Evolutionary conservation across 2,113 vertebrate genomes (phyloP), one percentile per base, ranked within the genome.

Genomic region (rat (Rattus norvegicus)): DNA sequence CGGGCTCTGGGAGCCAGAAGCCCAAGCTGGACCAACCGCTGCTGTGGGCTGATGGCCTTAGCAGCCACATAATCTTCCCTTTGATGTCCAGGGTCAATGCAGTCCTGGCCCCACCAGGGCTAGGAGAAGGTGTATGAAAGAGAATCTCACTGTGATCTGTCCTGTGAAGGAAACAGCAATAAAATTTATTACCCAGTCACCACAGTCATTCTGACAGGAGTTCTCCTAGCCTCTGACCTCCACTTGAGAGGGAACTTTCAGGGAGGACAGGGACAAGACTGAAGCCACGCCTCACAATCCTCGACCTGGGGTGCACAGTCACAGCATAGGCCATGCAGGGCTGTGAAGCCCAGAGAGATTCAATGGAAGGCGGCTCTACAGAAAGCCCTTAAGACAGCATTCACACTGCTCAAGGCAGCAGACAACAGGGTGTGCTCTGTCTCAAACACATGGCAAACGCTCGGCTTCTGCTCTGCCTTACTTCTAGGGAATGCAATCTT

Each of bases 141-240:
- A 98, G 91, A 97, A 70, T 93, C 98, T 98, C 90, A 88, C 97
- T 98, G 98, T 98, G 97, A 97, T 98, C 98, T 98, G 97, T 96
- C 98, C 98, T 99, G 98, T 96, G 98, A 98, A 0, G 91, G 97
- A 98, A 99, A 98, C 89, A 98, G 97, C 96, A 96, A 89, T 97
- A 97, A 54, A 98, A 97, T 94, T 98, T 98, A 98, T 67, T 95
- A 95, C 59, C 94, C 13, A 75, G 93, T 90, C 93, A 95, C 8
- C 3, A 36, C 36, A 97, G 94, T 79, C 92, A 94, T 91, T 61
- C 87, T 33, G 10, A 93, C 73, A 89, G 96, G 24, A 83, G 14
- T 28, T 10, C 88, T 2, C 61, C 76, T 63, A 77, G 92, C 92
- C 77, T 95, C 16, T 76, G 33, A 94, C 59, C 47, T 28, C 39